Percentiles rank a stretch among this genome's conserved stretches.
Evolutionary conservation across 2,113 vertebrate species (phyloP).

Genomic region (Labrus mixtus): DNA sequence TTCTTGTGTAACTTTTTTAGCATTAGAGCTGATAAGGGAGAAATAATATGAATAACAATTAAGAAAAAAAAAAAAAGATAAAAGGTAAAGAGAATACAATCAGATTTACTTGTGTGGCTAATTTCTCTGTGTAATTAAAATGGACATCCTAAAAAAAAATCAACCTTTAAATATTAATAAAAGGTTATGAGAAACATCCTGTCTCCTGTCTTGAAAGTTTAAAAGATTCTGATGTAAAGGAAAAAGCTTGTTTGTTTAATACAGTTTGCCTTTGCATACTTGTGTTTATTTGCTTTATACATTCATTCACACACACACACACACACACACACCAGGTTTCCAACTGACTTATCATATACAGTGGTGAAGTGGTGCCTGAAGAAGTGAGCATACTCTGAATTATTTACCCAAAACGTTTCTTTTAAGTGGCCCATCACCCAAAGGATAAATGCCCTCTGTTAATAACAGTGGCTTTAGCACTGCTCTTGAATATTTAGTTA

Average conservation of each 20-base stretch:
- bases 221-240: neutral
- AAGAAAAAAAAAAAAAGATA: conserved; percentile 43
- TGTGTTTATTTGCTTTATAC: no score
- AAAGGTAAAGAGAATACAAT: conserved; percentile 76
- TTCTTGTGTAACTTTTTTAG: conserved; percentile 84
- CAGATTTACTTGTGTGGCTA: conserved; percentile 79
- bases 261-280: neutral
- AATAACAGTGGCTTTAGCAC: no score
- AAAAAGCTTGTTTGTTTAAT: neutral
- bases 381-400: no score
- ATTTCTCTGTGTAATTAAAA: conserved; percentile 82
- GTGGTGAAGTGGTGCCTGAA: no score
- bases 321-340: no score
- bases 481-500: no score
- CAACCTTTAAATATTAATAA: conserved; percentile 79
- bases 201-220: conserved; percentile 23
- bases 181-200: conserved; percentile 61
- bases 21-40: conserved; percentile 78
- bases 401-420: no score
- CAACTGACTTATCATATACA: no score
- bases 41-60: conserved; percentile 78
- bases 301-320: no score
- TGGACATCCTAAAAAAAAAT: conserved; percentile 73
- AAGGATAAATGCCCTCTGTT: no score
- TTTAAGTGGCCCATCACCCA: no score